phyloP scores from a whole-genome alignment of 2,888 invertebrate species.

The Chloroclystis v-ata region DNA sequence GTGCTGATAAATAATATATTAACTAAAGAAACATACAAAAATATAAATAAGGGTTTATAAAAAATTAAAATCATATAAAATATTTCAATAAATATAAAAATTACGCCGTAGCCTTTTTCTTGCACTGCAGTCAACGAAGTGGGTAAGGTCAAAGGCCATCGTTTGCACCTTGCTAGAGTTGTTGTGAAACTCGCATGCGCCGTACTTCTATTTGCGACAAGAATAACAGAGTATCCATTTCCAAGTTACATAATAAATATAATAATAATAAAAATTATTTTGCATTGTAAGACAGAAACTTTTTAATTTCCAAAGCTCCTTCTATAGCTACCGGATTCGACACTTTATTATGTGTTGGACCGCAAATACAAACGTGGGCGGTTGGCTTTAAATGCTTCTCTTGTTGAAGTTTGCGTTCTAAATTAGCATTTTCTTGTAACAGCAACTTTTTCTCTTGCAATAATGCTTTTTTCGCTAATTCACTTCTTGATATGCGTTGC shows the following conservation, averaged over 20 bases:
- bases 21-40: background rate
- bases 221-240: no score
- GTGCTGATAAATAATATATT: no score
- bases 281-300: conserved; percentile 32
- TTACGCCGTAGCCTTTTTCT: conserved; percentile 8
- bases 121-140: conserved; percentile 32
- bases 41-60: background rate
- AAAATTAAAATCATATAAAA: background rate
- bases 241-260: no score
- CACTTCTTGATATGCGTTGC: conserved; percentile 64
- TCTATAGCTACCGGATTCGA: conserved; percentile 40
- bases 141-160: conserved; percentile 61
- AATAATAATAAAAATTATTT: conserved; percentile 17
- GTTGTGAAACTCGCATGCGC: conserved; percentile 41
- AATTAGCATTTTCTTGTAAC: background rate
- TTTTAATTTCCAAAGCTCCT: conserved; percentile 46
- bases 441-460: conserved; percentile 52
- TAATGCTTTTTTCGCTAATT: conserved; percentile 58
- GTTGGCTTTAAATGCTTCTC: no score
- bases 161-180: conserved; percentile 52
- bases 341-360: conserved; percentile 22
- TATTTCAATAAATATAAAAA: background rate
- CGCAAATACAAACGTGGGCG: background rate
- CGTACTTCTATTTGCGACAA: background rate
- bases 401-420: background rate